Base-by-base conservation (phyloP, 2,888 invertebrate species). In the Drosophila flavopinicola region DNA sequence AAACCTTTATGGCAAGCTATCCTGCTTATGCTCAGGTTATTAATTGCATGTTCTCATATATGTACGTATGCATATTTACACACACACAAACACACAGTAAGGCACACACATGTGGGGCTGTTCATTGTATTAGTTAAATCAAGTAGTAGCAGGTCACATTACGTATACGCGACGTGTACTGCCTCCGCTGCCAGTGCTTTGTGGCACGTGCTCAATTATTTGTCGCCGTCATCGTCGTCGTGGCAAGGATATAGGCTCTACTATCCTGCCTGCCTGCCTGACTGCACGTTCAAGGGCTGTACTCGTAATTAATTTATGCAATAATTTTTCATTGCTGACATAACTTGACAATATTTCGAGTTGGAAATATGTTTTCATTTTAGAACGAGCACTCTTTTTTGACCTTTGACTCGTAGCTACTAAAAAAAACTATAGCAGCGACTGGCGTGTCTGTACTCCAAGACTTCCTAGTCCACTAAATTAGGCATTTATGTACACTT, bases 291-390 rank as follows among this genome's bases (percentile, higher is more conserved):
- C 60, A 54, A 20, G 30, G 59, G 6, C 32, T 38, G 37, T 64
- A 44, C 47, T 68, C 53, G 75, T 86, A 86, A 84, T 83, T 86
- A 85, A 86, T 83, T 83, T 85, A 86, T 83, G 85, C 78, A 83
- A 83, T 83, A 85, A 83, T 83, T 80, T 86, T 85, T 75, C 78
- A 86, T 85, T 75, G 75, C 87, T 64, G 73, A 78, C 85, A 84
- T 82, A 78, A 86, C 78, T 73, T 65, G 78, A 72, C 72, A 72
- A 66, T 69, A 75, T 79, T 71, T 48, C 51, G 37, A 53, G 59
- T 30, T 35, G 35, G 33, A 47, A 68, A 64, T 72, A 69, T 72
- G 66, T 75, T 80, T 72, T 66, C 51, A 82, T 82, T 85, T 85
- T 75, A 61, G 63, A 70, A 73, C 51, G 20, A 32, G 44, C 38